Base-by-base conservation (phyloP, 2,888 invertebrate genomes). In the Melieria picta region DNA sequence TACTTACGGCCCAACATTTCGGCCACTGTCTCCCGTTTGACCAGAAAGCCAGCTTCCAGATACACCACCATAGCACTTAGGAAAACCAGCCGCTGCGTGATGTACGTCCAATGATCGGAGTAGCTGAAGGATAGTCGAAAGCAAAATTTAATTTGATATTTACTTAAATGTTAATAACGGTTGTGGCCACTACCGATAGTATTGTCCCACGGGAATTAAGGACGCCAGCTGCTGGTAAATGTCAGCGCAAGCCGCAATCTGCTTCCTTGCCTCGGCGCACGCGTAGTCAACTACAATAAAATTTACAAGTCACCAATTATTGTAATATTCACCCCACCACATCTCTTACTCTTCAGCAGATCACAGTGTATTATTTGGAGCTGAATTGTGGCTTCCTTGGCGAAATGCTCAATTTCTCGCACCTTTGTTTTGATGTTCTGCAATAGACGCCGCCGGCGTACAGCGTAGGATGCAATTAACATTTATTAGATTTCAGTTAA, bases 21-120 rank as follows among this genome's bases (percentile, higher is more conserved):
- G 1, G 95, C 95, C 0, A 92, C 91, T 0, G 93, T 92, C 74
- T 93, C 92, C 77, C 92, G 91, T 0, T 91, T 89, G 0, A 93
- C 91, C 62, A 97, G 88, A 78, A 92, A 88, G 1, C 94, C 94
- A 13, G 90, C 89, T 87, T 95, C 94, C 76, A 97, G 88, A 88
- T 94, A 97, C 65, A 94, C 89, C 7, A 93, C 91, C 69, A 96
- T 88, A 0, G 95, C 91, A 62, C 93, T 91, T 11, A 94, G 88
- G 85, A 93, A 96, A 72, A 93, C 92, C 77, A 95, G 89, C 61
- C 93, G 89, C 83, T 97, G 96, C 0, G 93, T 94, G 74, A 92
- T 91, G 82, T 89, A 93, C 55, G 93, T 90, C 97, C 97, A 97
- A 80, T 94, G 94, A 80, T 97, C 96, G 77, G 94, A 92, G 83